Evolutionary conservation across 2,797 vertebrate genomes (phyloP).

Genomic region (Molossus molossus): DNA sequence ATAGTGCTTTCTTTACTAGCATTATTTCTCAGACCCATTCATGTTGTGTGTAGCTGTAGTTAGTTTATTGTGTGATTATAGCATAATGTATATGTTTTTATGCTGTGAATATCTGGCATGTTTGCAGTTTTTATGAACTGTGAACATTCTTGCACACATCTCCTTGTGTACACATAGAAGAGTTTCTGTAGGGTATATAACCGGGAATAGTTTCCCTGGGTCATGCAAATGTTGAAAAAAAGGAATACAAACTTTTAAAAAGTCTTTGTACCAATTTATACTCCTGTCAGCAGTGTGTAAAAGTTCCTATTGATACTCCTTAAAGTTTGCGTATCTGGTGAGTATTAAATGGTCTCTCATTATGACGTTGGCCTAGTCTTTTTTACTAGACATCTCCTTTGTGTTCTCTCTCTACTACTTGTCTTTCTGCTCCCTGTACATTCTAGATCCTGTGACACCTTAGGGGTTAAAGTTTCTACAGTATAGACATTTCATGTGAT

Average conservation of each 20-base stretch:
- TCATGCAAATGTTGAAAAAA: conserved; percentile 41
- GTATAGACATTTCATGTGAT: background rate
- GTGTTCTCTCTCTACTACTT: conserved; percentile 23
- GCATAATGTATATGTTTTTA: conserved; percentile 36
- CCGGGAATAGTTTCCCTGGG: background rate
- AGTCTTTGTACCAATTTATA: conserved; percentile 32
- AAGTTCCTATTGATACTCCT: conserved; percentile 45
- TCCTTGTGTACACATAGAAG: background rate
- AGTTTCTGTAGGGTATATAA: conserved; percentile 6
- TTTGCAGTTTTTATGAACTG: conserved; percentile 9
- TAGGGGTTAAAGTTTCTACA: conserved; percentile 30
- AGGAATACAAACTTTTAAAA: conserved; percentile 55
- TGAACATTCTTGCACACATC: background rate
- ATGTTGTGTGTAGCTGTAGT: background rate
- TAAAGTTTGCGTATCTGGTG: conserved; percentile 35
- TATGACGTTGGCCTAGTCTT: background rate
- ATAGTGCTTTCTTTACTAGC: conserved; percentile 52
- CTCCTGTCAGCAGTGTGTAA: background rate
- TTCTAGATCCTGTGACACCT: background rate
- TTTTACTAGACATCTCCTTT: conserved; percentile 11
- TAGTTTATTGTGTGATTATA: background rate
- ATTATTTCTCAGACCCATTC: conserved; percentile 32
- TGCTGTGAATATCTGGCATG: conserved; percentile 40
- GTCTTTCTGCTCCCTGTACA: background rate
- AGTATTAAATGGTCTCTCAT: conserved; percentile 21